These are phyloP conservation scores for Euwallacea fornicatus DNA, from an alignment of 1,140 invertebrate species.

Conservation along the genomic window DNA sequence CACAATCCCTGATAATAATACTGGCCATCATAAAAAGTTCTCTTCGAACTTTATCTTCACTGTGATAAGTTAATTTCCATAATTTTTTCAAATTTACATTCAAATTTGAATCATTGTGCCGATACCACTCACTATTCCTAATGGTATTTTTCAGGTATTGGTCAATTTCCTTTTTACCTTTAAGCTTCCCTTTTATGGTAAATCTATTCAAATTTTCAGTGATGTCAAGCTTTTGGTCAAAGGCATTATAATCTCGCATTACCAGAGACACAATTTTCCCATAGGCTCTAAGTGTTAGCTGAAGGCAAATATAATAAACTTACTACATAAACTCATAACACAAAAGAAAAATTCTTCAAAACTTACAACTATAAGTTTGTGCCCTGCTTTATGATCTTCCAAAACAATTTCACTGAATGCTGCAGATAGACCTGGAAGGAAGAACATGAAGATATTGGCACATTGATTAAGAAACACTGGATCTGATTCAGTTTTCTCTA, in stretches of 20 bases:
- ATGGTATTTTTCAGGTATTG: constrained; percentile 54
- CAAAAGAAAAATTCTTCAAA: background rate
- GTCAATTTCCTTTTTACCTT: constrained; percentile 49
- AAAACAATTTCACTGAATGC: constrained; percentile 60
- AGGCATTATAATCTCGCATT: constrained; percentile 54
- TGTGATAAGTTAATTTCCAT: constrained; percentile 56
- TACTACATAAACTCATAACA: background rate
- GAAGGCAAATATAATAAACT: constrained; percentile 39
- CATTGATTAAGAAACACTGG: constrained; percentile 55
- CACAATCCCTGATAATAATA: constrained; percentile 59
- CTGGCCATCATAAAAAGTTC: constrained; percentile 58
- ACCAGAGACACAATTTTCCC: constrained; percentile 56
- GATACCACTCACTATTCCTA: constrained; percentile 60
- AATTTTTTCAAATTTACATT: constrained; percentile 56
- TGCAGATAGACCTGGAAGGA: constrained; percentile 64
- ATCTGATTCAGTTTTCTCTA: constrained; percentile 55
- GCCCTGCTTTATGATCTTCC: constrained; percentile 61
- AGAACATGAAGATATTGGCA: constrained; percentile 61
- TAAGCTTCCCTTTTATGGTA: constrained; percentile 32
- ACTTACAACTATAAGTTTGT: constrained; percentile 61
- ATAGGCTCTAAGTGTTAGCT: constrained; percentile 58
- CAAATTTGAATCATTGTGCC: constrained; percentile 60
- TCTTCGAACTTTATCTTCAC: constrained; percentile 59
- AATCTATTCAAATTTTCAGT: background rate
- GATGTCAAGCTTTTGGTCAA: constrained; percentile 30